These are phyloP conservation scores for Malthinus flaveolus DNA, from an alignment of 2,888 invertebrate genomes.

Conservation along the genomic window DNA sequence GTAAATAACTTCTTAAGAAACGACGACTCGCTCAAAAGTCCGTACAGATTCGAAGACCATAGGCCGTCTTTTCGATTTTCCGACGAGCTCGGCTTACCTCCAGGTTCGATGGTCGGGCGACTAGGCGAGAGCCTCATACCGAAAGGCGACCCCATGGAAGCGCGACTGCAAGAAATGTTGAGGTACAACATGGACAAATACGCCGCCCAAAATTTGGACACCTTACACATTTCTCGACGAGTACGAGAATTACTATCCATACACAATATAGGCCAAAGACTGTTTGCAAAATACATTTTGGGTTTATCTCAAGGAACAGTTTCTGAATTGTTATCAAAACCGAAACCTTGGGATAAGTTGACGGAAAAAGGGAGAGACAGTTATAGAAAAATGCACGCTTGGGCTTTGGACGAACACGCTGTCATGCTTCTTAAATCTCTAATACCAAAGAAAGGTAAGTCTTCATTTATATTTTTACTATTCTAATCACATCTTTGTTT, in stretches of 20 bases:
- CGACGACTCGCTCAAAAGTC: conserved; percentile 61
- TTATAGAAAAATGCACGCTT: conserved; percentile 99
- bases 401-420: conserved; percentile 98
- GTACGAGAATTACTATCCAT: conserved; percentile 93
- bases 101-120: conserved; percentile 81
- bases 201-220: conserved; percentile 91
- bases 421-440: conserved; percentile 96
- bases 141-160: conserved; percentile 93
- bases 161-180: conserved; percentile 88
- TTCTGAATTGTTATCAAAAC: conserved; percentile 96
- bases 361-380: conserved; percentile 99
- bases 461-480: neutral
- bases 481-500: too few species aligned
- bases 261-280: conserved; percentile 97
- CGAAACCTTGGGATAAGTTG: conserved; percentile 99
- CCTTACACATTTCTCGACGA: conserved; percentile 89
- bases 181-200: conserved; percentile 96
- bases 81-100: conserved; percentile 77
- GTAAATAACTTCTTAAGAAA: conserved; percentile 51
- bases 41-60: conserved; percentile 82
- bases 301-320: conserved; percentile 98
- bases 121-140: conserved; percentile 89
- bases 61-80: conserved; percentile 81
- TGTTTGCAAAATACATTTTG: conserved; percentile 98
- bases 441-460: conserved; percentile 92